Base-by-base conservation (phyloP, 2,797 vertebrate species). In the Coilia nasus region DNA sequence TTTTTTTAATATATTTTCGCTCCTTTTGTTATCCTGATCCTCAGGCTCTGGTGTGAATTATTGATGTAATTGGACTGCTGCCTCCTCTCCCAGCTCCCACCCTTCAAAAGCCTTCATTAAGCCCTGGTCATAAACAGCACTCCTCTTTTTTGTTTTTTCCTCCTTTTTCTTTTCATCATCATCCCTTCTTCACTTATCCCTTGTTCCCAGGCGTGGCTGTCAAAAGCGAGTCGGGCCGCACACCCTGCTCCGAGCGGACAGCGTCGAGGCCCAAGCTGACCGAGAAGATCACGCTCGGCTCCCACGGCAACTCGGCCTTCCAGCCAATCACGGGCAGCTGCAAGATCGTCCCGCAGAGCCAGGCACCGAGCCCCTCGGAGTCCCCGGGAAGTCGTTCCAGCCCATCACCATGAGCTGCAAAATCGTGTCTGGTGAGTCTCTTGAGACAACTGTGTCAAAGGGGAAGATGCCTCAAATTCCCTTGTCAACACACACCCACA, bases 331-430 rank as follows among this genome's bases (percentile, higher is more conserved):
- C 97, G 81, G 96, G 97, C 82, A 99, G 98, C 94, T 99, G 98
- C 92, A 99, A 99, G 94, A 99, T 99, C 90, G 94, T 98, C 84
- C 96, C 98, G 9, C 97, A 98, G 89, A 96, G 96, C 87, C 97
- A 97, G 92, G 93, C 95, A 75, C 96, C 97, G n/a, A 98, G 96
- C 91, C 97, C 97, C 6, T 93, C 96, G 0, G 98, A 99, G 90
- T 99, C 98, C 82, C 98, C 0, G 97, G 98, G 90, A 99, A 99
- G 87, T 98, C 97, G 10, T 99, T 99, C 92, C 98, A 99, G 89
- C 98, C 98, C 57, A 99, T 99, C 93, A 99, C 98, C 82, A 98
- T 98, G 98, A 99, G 98, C 96, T 99, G 98, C 94, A 99, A 99
- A 94, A 99, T 99, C 83, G 98, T 99, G 90, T 99, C 98, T 95